phyloP scores from a whole-genome alignment of 2,113 vertebrate species.

The Heterochromis multidens region DNA sequence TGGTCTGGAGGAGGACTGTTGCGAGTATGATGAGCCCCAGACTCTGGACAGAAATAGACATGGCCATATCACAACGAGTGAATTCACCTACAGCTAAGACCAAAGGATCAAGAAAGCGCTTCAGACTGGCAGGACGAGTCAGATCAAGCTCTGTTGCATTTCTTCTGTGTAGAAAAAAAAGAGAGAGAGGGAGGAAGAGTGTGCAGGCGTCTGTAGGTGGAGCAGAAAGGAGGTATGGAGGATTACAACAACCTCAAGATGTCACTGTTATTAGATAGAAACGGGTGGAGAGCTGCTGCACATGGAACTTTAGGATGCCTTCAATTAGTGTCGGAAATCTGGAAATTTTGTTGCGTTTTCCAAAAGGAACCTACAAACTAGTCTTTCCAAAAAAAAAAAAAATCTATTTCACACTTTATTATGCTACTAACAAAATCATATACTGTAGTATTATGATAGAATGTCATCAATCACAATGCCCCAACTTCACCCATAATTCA shows the following conservation, averaged over 20 bases:
- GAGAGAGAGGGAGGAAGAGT: not conserved
- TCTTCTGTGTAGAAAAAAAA: not conserved
- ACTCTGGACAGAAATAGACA: conserved; percentile 59
- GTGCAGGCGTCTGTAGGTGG: conserved; percentile 38
- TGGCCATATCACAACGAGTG: conserved; percentile 25
- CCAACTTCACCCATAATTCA: not conserved
- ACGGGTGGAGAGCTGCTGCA: not conserved
- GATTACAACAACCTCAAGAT: conserved; percentile 29
- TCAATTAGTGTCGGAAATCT: not conserved
- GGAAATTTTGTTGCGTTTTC: not conserved
- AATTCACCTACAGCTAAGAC: not conserved
- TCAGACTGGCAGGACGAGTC: conserved; percentile 36
- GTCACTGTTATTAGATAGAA: conserved; percentile 36
- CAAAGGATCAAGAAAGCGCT: not conserved
- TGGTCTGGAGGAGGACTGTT: conserved; percentile 78
- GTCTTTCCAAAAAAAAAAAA: too few relatives aligned
- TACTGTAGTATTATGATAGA: not conserved
- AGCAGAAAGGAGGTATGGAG: conserved; percentile 35
- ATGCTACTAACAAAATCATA: not conserved
- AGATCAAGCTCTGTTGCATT: conserved; percentile 42
- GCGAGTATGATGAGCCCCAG: conserved; percentile 71
- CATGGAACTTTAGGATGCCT: not conserved
- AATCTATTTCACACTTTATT: too few relatives aligned
- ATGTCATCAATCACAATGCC: not conserved
- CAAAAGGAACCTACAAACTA: too few relatives aligned